Percentiles rank a stretch among this genome's conserved stretches.
Evolutionary conservation across 2,797 vertebrate genomes (phyloP).

Genomic region (Pantherophis vulpinus): DNA sequence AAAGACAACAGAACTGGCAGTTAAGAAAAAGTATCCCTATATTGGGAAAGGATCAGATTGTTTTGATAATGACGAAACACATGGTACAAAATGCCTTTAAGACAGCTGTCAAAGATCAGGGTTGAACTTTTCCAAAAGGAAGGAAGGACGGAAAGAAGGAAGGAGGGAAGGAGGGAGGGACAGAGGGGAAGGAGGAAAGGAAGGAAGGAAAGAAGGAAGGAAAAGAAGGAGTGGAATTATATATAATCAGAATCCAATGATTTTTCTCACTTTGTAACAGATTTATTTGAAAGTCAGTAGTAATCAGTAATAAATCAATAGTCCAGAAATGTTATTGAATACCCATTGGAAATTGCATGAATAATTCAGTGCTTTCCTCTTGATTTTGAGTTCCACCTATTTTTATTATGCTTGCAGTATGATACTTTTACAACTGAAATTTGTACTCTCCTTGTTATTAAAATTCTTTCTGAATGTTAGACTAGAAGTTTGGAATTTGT

Average conservation of each 20-base stretch:
- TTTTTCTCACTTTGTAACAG: neutral
- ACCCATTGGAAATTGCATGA: neutral
- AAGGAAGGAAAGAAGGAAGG: neutral
- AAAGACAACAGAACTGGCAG: constrained; percentile 20
- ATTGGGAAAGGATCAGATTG: neutral
- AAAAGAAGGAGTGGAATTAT: too few relatives aligned
- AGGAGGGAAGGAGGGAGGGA: neutral
- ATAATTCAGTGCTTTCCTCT: neutral
- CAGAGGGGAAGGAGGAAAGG: neutral
- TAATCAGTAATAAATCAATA: constrained; percentile 17
- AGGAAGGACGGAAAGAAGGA: neutral
- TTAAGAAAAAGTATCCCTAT: constrained; percentile 15
- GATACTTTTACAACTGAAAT: neutral
- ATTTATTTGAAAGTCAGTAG: constrained; percentile 14
- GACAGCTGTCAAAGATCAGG: neutral
- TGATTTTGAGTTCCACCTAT: neutral
- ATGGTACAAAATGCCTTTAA: constrained; percentile 7
- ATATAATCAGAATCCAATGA: neutral
- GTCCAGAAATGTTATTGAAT: constrained; percentile 6
- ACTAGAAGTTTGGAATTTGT: neutral
- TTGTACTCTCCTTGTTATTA: neutral
- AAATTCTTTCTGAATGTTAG: neutral
- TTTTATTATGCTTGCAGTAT: neutral
- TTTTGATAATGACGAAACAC: constrained; percentile 21
- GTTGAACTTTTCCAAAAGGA: constrained; percentile 4